Base-by-base conservation (phyloP, 1,140 invertebrate genomes). In the Idris sp. region DNA sequence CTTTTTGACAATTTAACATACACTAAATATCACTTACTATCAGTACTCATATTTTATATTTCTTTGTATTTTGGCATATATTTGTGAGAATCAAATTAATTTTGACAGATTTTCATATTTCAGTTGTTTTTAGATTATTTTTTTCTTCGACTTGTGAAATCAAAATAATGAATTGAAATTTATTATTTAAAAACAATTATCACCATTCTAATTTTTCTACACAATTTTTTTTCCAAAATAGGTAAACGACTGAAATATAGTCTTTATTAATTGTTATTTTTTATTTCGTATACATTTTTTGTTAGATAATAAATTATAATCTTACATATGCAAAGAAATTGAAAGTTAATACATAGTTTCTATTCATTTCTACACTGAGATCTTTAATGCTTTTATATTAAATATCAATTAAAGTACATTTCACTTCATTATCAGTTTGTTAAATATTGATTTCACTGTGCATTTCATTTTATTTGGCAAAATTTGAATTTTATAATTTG, bases 361-460 rank as follows among this genome's bases (percentile, higher is more conserved):
- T 58, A 58, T 46, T 16, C 15, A 38, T 36, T 59, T 36, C 54
- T 59, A 59, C 10, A 46, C 13, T 59, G 54, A 59, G 54, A 59
- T 69, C 51, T 58, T 69, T 51, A 59, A 41, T 36, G n/a, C 53
- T 59, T 69, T 31, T n/a, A n/a, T n/a, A n/a, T n/a, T n/a, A n/a
- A n/a, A 49, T 36, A 44, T 58, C 11, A 9, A 31, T 26, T n/a
- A n/a, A 1, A 31, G 11, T 14, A 35, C 25, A 31, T 41, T 54
- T 11, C 8, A 40, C 41, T 31, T 62, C 33, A 58, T 58, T 9
- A 35, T 41, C 22, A 61, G 16, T 19, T 35, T 28, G 10, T 19
- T 22, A 10, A 33, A 35, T 22, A 18, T 1, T 4, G 22, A 26
- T 26, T 25, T 26, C 10, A 26, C 14, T 49, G 15, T 35, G 15